Base-by-base conservation (phyloP, 2,888 invertebrate species). In the Drosophila limbata region DNA sequence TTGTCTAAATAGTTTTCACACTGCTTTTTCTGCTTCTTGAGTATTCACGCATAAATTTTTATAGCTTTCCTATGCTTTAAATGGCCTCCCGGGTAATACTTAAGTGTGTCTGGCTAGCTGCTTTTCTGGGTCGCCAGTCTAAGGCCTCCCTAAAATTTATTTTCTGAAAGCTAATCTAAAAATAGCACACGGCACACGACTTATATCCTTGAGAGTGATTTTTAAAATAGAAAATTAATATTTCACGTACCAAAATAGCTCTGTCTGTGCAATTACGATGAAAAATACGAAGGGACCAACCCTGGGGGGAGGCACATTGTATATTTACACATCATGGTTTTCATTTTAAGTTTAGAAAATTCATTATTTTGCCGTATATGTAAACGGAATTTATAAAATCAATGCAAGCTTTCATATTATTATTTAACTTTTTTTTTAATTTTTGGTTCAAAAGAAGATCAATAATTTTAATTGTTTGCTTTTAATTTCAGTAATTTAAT, bases 41-140 rank as follows among this genome's bases (percentile, higher is more conserved):
- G 53, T 53, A 68, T 75, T 69, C 64, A 77, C 79, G 89, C 84
- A 84, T 88, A 79, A 64, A 87, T 84, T 87, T 73, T 73, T 84
- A 84, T 84, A 81, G 82, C 78, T 76, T 76, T 73, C 51, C 72
- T 55, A 73, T 81, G 84, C 67, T 81, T 81, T 59, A 74, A 75
- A 60, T 81, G 78, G 62, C 60, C 50, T 19, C 42, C 57, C 33
- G 45, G 64, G 63, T 55, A 33, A 11, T 48, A 39, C 40, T 55
- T 56, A 39, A 17, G 60, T 40, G 44, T 67, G 75, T 71, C 60
- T 64, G 51, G 59, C 77, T 33, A 57, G 25, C 56, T 37, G 44
- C 31, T 44, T n/a, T n/a, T 48, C 37, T 63, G 47, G 35, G 75
- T 68, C 44, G 56, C 40, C 60, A 21, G 48, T 60, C 53, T 53